Evolutionary conservation across 2,113 vertebrate genomes (phyloP), one percentile per base, ranked within the genome.

Genomic region (Vicugna pacos): DNA sequence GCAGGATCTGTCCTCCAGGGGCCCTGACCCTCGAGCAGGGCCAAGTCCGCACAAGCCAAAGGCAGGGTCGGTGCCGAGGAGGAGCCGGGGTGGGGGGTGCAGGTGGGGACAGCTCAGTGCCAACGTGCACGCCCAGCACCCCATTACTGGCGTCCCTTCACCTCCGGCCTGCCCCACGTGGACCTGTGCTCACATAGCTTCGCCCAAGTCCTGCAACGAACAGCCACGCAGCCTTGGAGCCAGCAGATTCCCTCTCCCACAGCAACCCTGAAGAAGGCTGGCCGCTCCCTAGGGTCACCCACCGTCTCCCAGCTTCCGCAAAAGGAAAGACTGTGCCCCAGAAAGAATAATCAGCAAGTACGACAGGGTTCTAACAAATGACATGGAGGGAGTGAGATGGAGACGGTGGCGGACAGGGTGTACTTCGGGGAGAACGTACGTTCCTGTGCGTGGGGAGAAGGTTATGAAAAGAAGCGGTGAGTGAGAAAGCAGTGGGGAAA

Each of bases 391-490:
- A 38, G 38, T 8, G 62, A 70, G 24, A 35, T 11, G 15, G 46
- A 56, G 30, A 19, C 26, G 50, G 81, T 4, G 48, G 6, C 2
- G 0, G 22, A 24, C 32, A 54, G 35, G 3, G 10, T 32, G 1
- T 11, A 3, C 65, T 3, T 54, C 1, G 35, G 46, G 50, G 0
- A 65, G 5, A 50, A n/a, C 17, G 62, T 11, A 2, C 7, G 11
- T 24, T 52, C 35, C 35, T 8, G 0, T 19, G 24, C 7, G 4
- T 20, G 54, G 50, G 22, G 22, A 82, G 19, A 67, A 69, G 22
- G 26, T 16, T 4, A 54, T 1, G 3, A 46, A 70, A n/a, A 83
- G 91, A 60, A 35, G 9, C 11, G 64, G 8, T 14, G 16, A 69
- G 4, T 6, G 8, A 38, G 35, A 75, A 83, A 35, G 67, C 48